Evolutionary conservation across 92 coral and sea anemone genomes (phyloP), one percentile per base, ranked within the genome.

Genomic region (Actinostola sp.): DNA sequence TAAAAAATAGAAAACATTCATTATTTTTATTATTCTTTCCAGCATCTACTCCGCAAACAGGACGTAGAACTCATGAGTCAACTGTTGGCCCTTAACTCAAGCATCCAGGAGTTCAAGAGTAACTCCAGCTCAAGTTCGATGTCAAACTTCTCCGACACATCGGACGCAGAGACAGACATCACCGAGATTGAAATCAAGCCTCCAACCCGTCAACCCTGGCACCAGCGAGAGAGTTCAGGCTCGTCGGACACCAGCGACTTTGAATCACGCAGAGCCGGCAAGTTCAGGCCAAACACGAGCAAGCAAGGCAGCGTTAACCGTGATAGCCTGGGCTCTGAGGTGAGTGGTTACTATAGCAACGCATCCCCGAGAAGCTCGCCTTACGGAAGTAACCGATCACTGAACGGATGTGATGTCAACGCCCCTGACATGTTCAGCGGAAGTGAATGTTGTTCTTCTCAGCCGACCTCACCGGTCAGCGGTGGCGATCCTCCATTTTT

Each of bases 31-130:
- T 58, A 6, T n/a, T 61, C 9, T 26, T 1, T 44, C 20, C 32
- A 90, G 96, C 89, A 90, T 55, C 83, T 92, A 45, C 59, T 90
- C 3, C 82, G 96, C 49, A 76, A 84, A 61, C 96, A 90, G 67
- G 96, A 90, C 76, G 78, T 87, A 61, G 89, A 83, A 21, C 60
- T 90, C 16, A 63, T 90, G 57, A 82, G 78, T 38, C 96, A 90
- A 36, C 87, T 90, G 12, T 80, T 90, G 15, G 83, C 80, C 1
- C 87, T 90, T 30, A 83, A 90, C 80, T 81, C 89, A 60, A 90
- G 92, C 54, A 90, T 90, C 50, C 96, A 83, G 35, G 88, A 90
- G 8, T 79, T 90, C 82, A 90, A 87, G 71, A 70, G 76, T 21
- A 55, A 83, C 28, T 88, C 85, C 63, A 70, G 73, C 17, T 67